Conservation (phyloP, 2,113 vertebrate species). For the Sus scrofa region T2T-Sscrofa CM000812.6:217379501-217380000, state of each 20-base stretch:
- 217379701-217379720: conserved; percentile 86
- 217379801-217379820: conserved; percentile 89
- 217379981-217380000: conserved; percentile 66
- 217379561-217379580: conserved; percentile 86
- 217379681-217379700: conserved; percentile 94
- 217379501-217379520: conserved; percentile 88
- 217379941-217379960: conserved; percentile 82
- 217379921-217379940: conserved; percentile 82
- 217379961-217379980: conserved; percentile 60
- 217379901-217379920: conserved; percentile 82
- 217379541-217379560: conserved; percentile 89
- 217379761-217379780: conserved; percentile 89
- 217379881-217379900: conserved; percentile 79
- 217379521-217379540: conserved; percentile 89
- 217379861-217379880: conserved; percentile 83
- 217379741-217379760: conserved; percentile 90
- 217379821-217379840: conserved; percentile 86
- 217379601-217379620: conserved; percentile 92
- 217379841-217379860: conserved; percentile 77
- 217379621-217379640: conserved; percentile 91
- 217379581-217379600: conserved; percentile 92
- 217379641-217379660: conserved; percentile 90
- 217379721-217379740: conserved; percentile 92
- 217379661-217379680: conserved; percentile 96
- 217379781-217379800: conserved; percentile 96